A percentile compares a stretch with the other conserved stretches of the same genome.
Conservation (phyloP, 2,113 vertebrate genomes). For the Cebus imitator region DNA sequence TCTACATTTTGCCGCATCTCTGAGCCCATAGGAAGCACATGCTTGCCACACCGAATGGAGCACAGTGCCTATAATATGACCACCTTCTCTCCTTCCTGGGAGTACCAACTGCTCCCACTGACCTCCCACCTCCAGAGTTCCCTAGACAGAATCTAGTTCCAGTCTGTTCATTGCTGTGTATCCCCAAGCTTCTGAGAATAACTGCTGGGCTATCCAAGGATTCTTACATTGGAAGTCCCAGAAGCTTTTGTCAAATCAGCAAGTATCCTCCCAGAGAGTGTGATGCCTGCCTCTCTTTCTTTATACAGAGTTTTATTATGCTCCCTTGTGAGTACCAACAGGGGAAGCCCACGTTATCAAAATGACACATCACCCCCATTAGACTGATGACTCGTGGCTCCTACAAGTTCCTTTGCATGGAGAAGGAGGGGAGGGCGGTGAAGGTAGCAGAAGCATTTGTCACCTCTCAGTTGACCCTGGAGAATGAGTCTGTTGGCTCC, state of each 20-base stretch:
- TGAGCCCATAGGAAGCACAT: not conserved
- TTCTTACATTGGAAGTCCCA: not conserved
- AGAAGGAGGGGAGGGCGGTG: too few species aligned
- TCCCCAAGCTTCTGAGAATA: not conserved
- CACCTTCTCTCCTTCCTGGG: not conserved
- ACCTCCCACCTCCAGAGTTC: not conserved
- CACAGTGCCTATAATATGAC: too few species aligned
- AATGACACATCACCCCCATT: not conserved
- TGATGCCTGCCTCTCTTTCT: not conserved
- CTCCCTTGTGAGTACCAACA: not conserved
- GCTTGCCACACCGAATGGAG: not conserved
- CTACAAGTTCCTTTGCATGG: not conserved
- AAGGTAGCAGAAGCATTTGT: not conserved
- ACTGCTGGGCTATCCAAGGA: not conserved
- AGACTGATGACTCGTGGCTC: not conserved
- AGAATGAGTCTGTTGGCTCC: not conserved
- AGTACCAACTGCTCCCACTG: not conserved
- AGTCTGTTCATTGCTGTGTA: not conserved
- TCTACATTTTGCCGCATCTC: not conserved
- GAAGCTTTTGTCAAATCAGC: not conserved
- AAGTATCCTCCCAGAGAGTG: not conserved
- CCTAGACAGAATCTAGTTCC: not conserved
- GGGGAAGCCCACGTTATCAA: not conserved
- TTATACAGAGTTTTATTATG: not conserved
- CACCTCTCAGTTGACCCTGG: not conserved